Evolutionary conservation across 2,113 vertebrate genomes (phyloP), one percentile per base, ranked within the genome.

Genomic region (Rhegmatorhina hoffmannsi): DNA sequence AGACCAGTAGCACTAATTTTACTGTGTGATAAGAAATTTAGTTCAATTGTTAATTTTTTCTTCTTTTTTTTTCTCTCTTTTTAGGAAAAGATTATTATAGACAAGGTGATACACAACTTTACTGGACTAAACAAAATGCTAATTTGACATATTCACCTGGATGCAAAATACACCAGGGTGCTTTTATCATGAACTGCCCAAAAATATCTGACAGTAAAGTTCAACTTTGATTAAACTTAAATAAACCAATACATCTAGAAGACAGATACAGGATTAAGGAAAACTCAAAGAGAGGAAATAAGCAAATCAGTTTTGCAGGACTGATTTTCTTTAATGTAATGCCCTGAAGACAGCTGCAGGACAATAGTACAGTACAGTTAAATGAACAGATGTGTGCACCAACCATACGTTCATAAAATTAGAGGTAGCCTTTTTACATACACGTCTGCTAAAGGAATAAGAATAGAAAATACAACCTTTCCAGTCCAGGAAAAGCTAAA

Each of bases 361-460:
- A 74, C 64, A 94, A 74, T 40, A 66, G 47, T 47, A 62, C 49
- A 63, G 53, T 69, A 46, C 34, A 94, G 79, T 90, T 85, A 96
- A 96, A 89, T 66, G 74, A 95, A 92, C 89, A 97, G 91, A 96
- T 94, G 85, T 95, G 52, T 90, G 68, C 75, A 78, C 55, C 47
- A 70, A 83, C 77, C 74, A 85, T 47, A 56, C 4, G 0, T 87
- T 53, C 79, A 87, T 82, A 90, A 95, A 93, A 74, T 95, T 83
- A 83, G 69, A 90, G 13, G 25, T 24, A 92, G 28, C 33, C 19
- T 84, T 92, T 94, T 89, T 91, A 85, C 69, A 81, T 66, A 58
- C 46, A 67, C n/a, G 77, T 85, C 96, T 96, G 89, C 44, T 96
- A 96, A 96, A 96, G 40, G 44, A 78, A 79, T 92, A 94, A 83